phyloP scores from a whole-genome alignment of 1,140 invertebrate genomes.

The Neodiprion virginianus region DNA sequence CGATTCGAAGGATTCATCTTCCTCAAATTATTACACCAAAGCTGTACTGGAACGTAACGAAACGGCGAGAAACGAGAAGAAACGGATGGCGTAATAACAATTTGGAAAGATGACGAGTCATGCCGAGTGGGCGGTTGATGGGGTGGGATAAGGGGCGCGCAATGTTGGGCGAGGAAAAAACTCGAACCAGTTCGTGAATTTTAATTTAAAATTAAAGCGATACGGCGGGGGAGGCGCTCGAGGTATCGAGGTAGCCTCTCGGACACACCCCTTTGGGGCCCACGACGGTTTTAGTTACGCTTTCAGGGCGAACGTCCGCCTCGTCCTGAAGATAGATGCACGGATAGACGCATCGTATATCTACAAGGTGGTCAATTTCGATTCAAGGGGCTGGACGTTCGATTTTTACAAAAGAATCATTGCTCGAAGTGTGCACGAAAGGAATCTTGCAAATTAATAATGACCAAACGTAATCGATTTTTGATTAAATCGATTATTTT shows the following conservation, averaged over 20 bases:
- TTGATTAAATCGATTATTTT: too few relatives aligned
- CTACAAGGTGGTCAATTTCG: not conserved
- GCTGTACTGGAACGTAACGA: constrained; percentile 36
- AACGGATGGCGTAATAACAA: not conserved
- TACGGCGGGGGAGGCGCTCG: constrained; percentile 41
- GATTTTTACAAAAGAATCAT: too few relatives aligned
- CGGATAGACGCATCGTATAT: not conserved
- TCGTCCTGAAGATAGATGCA: not conserved
- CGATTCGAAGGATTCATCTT: too few relatives aligned
- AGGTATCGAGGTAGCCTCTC: constrained; percentile 36
- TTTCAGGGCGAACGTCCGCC: constrained; percentile 1
- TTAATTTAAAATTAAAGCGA: constrained; percentile 52
- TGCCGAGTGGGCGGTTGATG: not conserved
- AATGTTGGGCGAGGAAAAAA: constrained; percentile 14
- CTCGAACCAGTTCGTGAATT: constrained; percentile 48
- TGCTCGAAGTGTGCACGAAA: too few relatives aligned
- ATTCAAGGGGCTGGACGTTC: not conserved
- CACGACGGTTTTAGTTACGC: not conserved
- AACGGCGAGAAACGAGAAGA: constrained; percentile 26
- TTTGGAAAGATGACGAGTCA: not conserved
- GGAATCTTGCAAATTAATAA: too few relatives aligned
- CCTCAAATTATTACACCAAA: constrained; percentile 12
- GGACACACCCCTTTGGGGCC: constrained; percentile 34
- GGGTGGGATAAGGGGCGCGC: constrained; percentile 5
- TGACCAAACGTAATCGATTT: too few relatives aligned